Base-by-base conservation (phyloP, 2,797 vertebrate species). In the Hafferia zeledoni region DNA sequence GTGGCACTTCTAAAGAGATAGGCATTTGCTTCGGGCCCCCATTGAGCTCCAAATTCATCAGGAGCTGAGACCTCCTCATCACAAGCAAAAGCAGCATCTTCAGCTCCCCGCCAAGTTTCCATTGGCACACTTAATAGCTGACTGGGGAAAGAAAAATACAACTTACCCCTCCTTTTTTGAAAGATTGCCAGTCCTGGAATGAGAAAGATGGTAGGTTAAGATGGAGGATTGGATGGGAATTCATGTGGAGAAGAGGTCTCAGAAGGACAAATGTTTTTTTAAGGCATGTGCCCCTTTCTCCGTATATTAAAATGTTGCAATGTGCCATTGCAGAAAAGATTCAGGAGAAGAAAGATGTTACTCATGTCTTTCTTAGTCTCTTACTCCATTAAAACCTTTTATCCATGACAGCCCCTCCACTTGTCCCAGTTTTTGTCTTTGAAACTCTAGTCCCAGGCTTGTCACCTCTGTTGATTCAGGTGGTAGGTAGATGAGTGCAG, bases 81-180 rank as follows among this genome's bases (percentile, higher is more conserved):
- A 81, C 53, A 75, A 65, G 53, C 89, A 93, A 92, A 75, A 68
- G 87, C 72, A 88, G 31, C 65, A 81, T 86, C 77, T 81, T 90
- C 91, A 94, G 85, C 77, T 83, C 86, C 63, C 70, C 55, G 59
- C 96, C 95, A 96, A 96, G 95, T 96, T 96, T 96, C 96, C 96
- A 94, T 15, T 95, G 89, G 93, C 77, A 95, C 80, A 65, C 25
- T 96, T 94, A 95, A 93, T 82, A 95, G 77, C 93, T 95, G 83
- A 72, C 83, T 56, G 70, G 85, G 91, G 90, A 96, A 96, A 95
- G 83, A 91, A 94, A 96, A 96, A 95, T 94, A 95, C 72, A 95
- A 94, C 43, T 74, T 87, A 90, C 55, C 28, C 76, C 55, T 96
- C 70, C 91, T 82, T 94, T 84, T 76, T 3, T 96, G 95, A 94